Base-by-base conservation (phyloP, 2,113 vertebrate species). In the Hucho hucho region DNA sequence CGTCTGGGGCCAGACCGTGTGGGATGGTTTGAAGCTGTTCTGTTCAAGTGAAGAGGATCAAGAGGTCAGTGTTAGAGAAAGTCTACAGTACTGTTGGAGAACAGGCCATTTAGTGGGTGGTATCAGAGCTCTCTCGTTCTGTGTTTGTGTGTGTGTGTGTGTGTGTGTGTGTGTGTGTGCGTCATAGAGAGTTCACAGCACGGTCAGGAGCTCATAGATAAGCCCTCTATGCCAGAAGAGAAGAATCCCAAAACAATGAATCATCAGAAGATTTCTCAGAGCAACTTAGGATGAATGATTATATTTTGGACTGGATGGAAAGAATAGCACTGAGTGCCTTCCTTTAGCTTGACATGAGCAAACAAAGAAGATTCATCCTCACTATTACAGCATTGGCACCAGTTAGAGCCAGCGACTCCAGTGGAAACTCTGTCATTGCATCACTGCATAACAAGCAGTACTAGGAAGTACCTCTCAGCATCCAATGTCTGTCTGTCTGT, bases 131-230 rank as follows among this genome's bases (percentile, higher is more conserved):
- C 53, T 20, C 53, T 56, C 53, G 3, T 9, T 63, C 37, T 43
- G 37, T 64, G 63, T 5, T 7, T 32, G 65, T 29, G 29, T 29
- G 63, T 64, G 63, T 65, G 64, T 28, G 24, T 64, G 61, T 64
- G 32, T 32, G 32, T 29, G 26, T 6, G 47, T 13, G 7, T 47
- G 26, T 20, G 4, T 37, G 20, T n/a, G 32, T 43, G 32, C 6
- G 18, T 69, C 29, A 20, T 20, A 43, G 28, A 65, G 65, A 81
- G 81, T 76, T 89, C 81, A 81, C 76, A 64, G 80, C 2, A 81
- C 80, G 37, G 37, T 24, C 77, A 80, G 84, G 79, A 79, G 77
- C 68, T 58, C 26, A 20, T 74, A 81, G 72, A 84, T 9, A 43
- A 43, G 37, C 37, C 37, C 7, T 43, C 37, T 43, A 70, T 68